A percentile compares a stretch with the other conserved stretches of the same genome.
Evolutionary conservation across 2,113 vertebrate genomes (phyloP).

Genomic region (Eulemur rufifrons): DNA sequence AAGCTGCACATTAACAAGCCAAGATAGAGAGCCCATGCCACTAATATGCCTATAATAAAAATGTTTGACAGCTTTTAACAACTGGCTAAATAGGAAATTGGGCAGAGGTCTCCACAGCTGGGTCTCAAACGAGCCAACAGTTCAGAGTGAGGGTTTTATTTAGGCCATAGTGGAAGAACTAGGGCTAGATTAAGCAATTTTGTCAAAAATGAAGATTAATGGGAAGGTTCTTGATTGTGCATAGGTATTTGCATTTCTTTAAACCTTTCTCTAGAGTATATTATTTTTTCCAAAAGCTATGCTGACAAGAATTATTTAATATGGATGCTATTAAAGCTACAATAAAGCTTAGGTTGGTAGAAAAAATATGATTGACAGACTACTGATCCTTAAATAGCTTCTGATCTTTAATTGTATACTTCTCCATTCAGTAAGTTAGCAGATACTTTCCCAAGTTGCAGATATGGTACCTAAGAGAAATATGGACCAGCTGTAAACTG

Average conservation of each 20-base stretch:
- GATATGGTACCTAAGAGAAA: neutral
- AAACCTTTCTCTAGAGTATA: neutral
- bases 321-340: neutral
- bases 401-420: neutral
- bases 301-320: neutral
- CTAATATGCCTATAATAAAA: neutral
- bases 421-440: neutral
- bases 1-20: neutral
- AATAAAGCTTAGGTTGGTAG: neutral
- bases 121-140: conserved; percentile 27
- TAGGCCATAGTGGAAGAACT: neutral
- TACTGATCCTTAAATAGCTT: neutral
- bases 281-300: neutral
- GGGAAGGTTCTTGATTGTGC: neutral
- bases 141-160: neutral
- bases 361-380: neutral
- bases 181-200: neutral
- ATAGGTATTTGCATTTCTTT: neutral
- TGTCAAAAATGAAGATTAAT: neutral
- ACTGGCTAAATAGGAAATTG: neutral
- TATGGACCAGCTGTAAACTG: neutral
- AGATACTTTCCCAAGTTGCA: neutral
- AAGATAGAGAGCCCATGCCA: neutral
- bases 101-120: neutral
- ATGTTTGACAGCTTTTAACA: conserved; percentile 8